Base-by-base conservation (phyloP, 2,797 vertebrate genomes). In the Poecilia velifera region DNA sequence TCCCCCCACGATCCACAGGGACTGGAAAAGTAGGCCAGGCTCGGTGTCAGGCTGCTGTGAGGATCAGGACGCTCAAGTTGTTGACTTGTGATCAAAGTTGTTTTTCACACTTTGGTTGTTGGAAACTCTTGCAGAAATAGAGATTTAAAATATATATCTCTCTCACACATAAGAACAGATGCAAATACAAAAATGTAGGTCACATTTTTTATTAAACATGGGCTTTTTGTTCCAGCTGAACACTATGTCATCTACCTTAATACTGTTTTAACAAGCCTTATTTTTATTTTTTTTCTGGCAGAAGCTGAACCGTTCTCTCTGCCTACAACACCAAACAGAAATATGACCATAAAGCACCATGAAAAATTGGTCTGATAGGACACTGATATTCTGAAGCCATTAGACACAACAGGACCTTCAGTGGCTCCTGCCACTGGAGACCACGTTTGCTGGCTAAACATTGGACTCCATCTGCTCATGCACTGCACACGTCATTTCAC, bases 1-100 rank as follows among this genome's bases (percentile, higher is more conserved):
- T 31, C 64, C 34, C 66, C 14, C 39, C 76, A 85, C 83, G 84
- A 92, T 92, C 88, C 93, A 88, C 85, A 72, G 90, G 89, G 90
- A 90, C 85, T n/a, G 39, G 12, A 73, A 88, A 94, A 94, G 88
- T 94, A 93, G 94, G 92, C 84, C 94, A 94, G 82, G 84, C 88
- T 84, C 12, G 73, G 84, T 89, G 88, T 90, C 91, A 91, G 81
- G 82, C 90, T 88, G 89, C 93, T 89, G 87, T 41, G 81, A 81
- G 91, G 90, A 93, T 92, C 90, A 91, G 73, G 87, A 88, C 31
- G 77, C 82, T 75, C 5, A 82, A 85, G 89, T 87, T 91, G 89
- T 87, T 93, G 92, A 92, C 88, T 93, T 76, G 80, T 85, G 88
- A 91, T 91, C 91, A 92, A 93, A 90, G 92, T 93, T 91, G 76